Base-by-base conservation (phyloP, 2,113 vertebrate genomes). In the Meles meles region DNA sequence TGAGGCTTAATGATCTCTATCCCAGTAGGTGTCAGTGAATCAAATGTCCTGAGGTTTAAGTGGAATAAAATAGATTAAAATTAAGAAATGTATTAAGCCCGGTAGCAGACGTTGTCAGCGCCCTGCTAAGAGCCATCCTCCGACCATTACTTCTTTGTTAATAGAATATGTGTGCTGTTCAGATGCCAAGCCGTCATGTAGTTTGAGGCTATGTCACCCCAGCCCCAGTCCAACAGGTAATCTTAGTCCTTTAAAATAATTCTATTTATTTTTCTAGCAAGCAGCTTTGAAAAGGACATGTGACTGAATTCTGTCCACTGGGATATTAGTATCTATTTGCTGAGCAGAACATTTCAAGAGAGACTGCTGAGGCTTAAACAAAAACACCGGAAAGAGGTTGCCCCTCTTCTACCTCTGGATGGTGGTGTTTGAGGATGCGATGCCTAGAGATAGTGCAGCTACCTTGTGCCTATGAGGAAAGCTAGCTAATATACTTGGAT, bases 41-140 rank as follows among this genome's bases (percentile, higher is more conserved):
- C 97, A 96, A 95, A 92, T 93, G 92, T 94, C 96, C 96, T 95
- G 87, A 87, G 94, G 42, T 96, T 97, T 97, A 93, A 94, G 55
- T 37, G 88, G 80, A 76, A 97, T 88, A 88, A 89, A 95, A 79
- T 44, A 96, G 59, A 95, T 94, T 91, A 76, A 84, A 94, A 94
- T 91, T 52, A 93, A 97, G 85, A 95, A 95, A 61, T 10, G 3
- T 13, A 3, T 63, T 37, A 42, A 96, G 23, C n/a, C 15, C 86
- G 77, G 7, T 63, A 84, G 69, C 69, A 89, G 82, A 82, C 7
- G 11, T 23, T 18, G 14, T 23, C 49, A 37, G 11, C 44, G 8
- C 18, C 72, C 74, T 63, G 37, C 20, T 74, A 59, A 20, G 7
- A 71, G 9, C 25, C 18, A 44, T 17, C 13, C 29, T 44, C 1